Evolutionary conservation across 1,140 invertebrate genomes (phyloP).

Genomic region (Nasonia longicornis): DNA sequence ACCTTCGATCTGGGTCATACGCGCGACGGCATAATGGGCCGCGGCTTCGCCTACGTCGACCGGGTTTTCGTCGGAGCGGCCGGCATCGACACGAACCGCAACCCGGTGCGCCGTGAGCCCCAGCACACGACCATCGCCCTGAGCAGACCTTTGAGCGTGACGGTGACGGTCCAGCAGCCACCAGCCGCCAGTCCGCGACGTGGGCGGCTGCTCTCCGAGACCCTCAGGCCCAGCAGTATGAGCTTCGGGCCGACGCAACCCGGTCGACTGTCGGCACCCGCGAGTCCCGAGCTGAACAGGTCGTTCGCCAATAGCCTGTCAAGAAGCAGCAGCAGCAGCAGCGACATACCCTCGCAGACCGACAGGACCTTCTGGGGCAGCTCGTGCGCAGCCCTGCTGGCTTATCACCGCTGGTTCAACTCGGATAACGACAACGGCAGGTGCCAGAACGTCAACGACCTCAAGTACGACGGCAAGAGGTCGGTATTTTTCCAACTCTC

Average conservation of each 20-base stretch:
- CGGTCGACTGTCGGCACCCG: slow-evolving; percentile 62
- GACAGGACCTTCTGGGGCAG: slow-evolving; percentile 65
- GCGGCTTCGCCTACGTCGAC: slow-evolving; percentile 91
- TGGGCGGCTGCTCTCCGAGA: slow-evolving; percentile 62
- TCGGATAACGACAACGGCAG: slow-evolving; percentile 56
- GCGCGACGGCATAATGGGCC: slow-evolving; percentile 91
- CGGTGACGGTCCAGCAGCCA: slow-evolving; percentile 62
- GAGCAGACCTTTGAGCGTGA: slow-evolving; percentile 64
- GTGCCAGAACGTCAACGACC: slow-evolving; percentile 52
- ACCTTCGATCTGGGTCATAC: slow-evolving; percentile 95
- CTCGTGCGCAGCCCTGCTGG: slow-evolving; percentile 63
- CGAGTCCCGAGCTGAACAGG: slow-evolving; percentile 65
- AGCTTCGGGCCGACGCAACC: background rate
- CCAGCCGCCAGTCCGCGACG: slow-evolving; percentile 52
- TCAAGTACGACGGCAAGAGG: slow-evolving; percentile 65
- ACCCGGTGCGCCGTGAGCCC: slow-evolving; percentile 62
- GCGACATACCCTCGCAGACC: slow-evolving; percentile 50
- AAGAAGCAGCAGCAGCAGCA: slow-evolving; percentile 16
- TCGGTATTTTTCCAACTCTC: slow-evolving; percentile 30
- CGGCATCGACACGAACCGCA: slow-evolving; percentile 63
- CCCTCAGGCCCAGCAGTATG: slow-evolving; percentile 53
- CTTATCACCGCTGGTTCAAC: slow-evolving; percentile 67
- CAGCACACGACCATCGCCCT: slow-evolving; percentile 65
- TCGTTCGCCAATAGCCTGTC: slow-evolving; percentile 59
- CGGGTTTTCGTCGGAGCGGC: slow-evolving; percentile 75